These are phyloP conservation scores for Pollachius pollachius DNA, from an alignment of 2,113 vertebrate species.

Conservation along the genomic window DNA sequence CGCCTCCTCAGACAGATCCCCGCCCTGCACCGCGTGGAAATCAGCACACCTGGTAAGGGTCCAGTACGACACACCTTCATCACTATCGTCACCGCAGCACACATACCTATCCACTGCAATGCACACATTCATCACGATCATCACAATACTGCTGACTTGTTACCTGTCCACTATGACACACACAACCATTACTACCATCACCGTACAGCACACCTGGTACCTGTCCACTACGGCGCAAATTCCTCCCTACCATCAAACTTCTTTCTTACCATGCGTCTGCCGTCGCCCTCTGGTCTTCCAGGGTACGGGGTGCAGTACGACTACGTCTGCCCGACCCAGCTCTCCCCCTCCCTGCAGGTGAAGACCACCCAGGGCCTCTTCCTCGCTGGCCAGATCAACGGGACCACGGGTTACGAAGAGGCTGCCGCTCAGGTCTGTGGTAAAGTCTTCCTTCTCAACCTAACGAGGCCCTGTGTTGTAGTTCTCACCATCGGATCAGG, in stretches of 20 bases:
- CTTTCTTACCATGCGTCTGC: too few species aligned
- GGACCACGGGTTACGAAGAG: constrained; percentile 96
- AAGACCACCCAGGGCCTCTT: constrained; percentile 86
- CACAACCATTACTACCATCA: too few species aligned
- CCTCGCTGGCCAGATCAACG: constrained; percentile 95
- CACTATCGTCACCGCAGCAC: too few species aligned
- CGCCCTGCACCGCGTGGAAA: constrained; percentile 79
- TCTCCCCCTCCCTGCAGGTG: constrained; percentile 82
- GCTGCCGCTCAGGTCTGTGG: constrained; percentile 87
- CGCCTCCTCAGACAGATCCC: constrained; percentile 83
- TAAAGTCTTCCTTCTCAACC: too few species aligned
- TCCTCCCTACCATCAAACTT: too few species aligned
- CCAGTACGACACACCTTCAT: too few species aligned
- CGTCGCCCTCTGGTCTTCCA: constrained; percentile 37
- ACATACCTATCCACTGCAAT: too few species aligned
- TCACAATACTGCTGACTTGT: constrained; percentile 74
- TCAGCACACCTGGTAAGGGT: constrained; percentile 82
- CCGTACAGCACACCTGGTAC: too few species aligned
- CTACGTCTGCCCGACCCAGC: constrained; percentile 90
- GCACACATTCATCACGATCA: too few species aligned
- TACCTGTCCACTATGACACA: constrained; percentile 40
- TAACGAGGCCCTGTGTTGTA: too few species aligned
- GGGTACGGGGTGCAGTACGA: constrained; percentile 98
- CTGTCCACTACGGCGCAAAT: too few species aligned
- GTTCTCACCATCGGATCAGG: too few species aligned